A percentile compares a stretch with the other conserved stretches of the same genome.
These are phyloP conservation scores for Isotomurus palustris DNA, from an alignment of 2,888 invertebrate species.

Conservation along the genomic window DNA sequence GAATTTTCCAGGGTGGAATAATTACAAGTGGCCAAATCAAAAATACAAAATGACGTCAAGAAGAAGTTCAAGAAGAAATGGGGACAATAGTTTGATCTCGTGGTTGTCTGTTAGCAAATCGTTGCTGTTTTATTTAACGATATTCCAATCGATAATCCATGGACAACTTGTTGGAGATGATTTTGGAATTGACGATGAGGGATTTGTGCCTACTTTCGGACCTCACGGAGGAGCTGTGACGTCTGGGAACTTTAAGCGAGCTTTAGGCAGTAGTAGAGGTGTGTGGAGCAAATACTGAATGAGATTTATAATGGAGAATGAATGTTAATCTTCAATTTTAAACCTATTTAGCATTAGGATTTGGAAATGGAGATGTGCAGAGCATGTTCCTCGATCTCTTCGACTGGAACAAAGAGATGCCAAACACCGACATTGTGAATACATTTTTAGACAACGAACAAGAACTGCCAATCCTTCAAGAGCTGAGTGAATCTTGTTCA, in stretches of 20 bases:
- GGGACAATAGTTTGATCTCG: too few species aligned
- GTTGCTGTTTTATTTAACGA: not conserved
- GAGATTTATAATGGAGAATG: not conserved
- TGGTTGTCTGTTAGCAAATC: not conserved
- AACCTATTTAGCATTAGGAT: not conserved
- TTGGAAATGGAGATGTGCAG: slow-evolving; percentile 10
- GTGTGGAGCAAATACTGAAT: not conserved
- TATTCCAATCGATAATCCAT: not conserved
- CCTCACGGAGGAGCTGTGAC: not conserved
- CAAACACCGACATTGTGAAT: slow-evolving; percentile 24
- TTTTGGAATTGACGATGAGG: not conserved
- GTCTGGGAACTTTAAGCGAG: not conserved
- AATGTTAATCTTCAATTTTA: not conserved
- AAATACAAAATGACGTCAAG: too few species aligned
- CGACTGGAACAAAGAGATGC: slow-evolving; percentile 29
- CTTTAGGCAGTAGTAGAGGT: not conserved
- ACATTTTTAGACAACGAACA: slow-evolving; percentile 34
- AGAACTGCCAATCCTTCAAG: slow-evolving; percentile 30
- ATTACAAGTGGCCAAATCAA: too few species aligned
- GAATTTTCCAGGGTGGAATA: too few species aligned
- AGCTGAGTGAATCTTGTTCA: slow-evolving; percentile 22
- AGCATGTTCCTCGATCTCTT: slow-evolving; percentile 24
- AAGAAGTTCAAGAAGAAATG: too few species aligned
- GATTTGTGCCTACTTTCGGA: not conserved
- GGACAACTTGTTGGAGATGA: slow-evolving; percentile 1